Percentiles rank a stretch among this genome's conserved stretches.
These are phyloP conservation scores for Agraylea sexmaculata DNA, from an alignment of 1,140 invertebrate species.

Conservation along the genomic window DNA sequence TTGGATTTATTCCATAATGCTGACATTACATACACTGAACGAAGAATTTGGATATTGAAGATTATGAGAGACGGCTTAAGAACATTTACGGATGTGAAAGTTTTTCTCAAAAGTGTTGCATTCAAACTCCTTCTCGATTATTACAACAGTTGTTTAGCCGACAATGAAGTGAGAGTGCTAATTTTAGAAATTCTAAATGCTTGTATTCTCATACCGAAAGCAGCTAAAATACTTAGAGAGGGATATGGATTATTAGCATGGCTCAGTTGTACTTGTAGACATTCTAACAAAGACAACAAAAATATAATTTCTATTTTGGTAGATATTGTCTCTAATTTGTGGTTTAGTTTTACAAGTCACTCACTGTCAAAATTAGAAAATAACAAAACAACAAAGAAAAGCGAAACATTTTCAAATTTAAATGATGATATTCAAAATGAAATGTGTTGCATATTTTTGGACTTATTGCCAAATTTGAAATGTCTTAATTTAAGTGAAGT, in stretches of 20 bases:
- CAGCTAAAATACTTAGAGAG: conserved; percentile 46
- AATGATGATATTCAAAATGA: conserved; percentile 12
- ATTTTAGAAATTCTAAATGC: conserved; percentile 49
- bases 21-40: conserved; percentile 44
- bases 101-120: conserved; percentile 39
- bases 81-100: conserved; percentile 37
- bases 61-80: conserved; percentile 51
- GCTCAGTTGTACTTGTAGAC: conserved; percentile 34
- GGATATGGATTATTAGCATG: conserved; percentile 51
- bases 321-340: conserved; percentile 12
- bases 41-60: conserved; percentile 56
- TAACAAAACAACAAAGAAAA: conserved; percentile 5
- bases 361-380: conserved; percentile 8
- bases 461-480: conserved; percentile 10
- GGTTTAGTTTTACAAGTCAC: conserved; percentile 13
- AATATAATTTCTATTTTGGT: conserved; percentile 11
- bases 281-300: conserved; percentile 25
- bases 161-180: conserved; percentile 42
- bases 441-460: conserved; percentile 15
- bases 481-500: conserved; percentile 5
- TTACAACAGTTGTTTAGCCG: conserved; percentile 34
- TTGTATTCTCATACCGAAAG: conserved; percentile 44
- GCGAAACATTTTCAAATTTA: conserved; percentile 16
- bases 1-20: conserved; percentile 59
- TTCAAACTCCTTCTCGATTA: conserved; percentile 45